Conservation (phyloP, 2,888 invertebrate species). For the Clivina fossor region DNA sequence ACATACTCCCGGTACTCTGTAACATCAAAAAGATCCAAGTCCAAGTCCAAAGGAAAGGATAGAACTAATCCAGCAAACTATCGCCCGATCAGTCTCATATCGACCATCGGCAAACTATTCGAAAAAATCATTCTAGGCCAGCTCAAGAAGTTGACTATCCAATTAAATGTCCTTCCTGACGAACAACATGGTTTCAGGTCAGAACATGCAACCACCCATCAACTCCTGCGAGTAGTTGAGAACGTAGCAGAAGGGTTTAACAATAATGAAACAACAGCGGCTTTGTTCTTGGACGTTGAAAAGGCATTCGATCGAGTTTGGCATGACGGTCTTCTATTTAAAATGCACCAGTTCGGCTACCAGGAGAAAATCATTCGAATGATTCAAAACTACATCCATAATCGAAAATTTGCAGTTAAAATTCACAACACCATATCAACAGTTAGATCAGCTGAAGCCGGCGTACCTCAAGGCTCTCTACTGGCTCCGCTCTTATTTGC, state of each 20-base stretch:
- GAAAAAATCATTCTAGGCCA: constrained; percentile 36
- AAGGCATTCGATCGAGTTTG: constrained; percentile 45
- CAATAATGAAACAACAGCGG: constrained; percentile 39
- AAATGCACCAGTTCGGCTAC: constrained; percentile 36
- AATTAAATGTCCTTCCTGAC: constrained; percentile 31
- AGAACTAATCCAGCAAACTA: constrained; percentile 36
- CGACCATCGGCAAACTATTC: constrained; percentile 38
- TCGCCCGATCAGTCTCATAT: constrained; percentile 42
- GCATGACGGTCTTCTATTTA: constrained; percentile 41
- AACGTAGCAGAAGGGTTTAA: constrained; percentile 39
- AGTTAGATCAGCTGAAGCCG: constrained; percentile 37
- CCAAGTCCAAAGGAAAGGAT: constrained; percentile 10
- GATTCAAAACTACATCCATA: constrained; percentile 37
- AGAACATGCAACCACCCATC: constrained; percentile 41
- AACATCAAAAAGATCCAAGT: too few relatives aligned
- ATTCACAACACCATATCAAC: constrained; percentile 31
- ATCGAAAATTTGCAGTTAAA: constrained; percentile 38
- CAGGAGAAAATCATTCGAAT: constrained; percentile 37
- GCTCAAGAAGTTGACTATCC: constrained; percentile 27
- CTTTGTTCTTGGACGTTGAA: constrained; percentile 43
- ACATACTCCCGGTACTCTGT: too few relatives aligned
- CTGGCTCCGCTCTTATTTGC: constrained; percentile 39
- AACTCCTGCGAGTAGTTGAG: constrained; percentile 41
- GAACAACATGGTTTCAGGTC: constrained; percentile 43
- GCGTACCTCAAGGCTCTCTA: constrained; percentile 43